phyloP scores from a whole-genome alignment of 2,797 vertebrate species.

The Capromys pilorides region DNA sequence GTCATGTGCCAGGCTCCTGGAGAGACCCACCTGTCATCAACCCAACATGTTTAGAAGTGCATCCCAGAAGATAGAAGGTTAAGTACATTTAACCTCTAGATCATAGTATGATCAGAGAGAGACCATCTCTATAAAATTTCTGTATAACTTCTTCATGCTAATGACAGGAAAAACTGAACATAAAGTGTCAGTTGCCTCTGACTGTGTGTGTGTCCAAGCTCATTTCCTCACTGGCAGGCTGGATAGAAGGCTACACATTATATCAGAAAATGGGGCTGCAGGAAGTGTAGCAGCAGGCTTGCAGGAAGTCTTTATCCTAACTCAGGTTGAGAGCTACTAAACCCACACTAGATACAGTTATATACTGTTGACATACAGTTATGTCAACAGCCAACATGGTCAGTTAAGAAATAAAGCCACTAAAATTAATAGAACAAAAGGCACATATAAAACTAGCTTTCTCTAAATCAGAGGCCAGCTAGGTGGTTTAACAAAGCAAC shows the following conservation, averaged over 20 bases:
- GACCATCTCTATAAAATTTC: background rate
- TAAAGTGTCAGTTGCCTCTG: slow-evolving; percentile 12
- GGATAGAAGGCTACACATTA: accelerated
- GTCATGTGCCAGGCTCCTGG: background rate
- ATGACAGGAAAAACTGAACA: background rate
- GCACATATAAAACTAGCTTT: background rate
- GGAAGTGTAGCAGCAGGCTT: accelerated
- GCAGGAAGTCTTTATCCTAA: background rate
- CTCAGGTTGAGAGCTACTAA: background rate
- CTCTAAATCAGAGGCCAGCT: background rate
- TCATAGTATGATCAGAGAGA: background rate
- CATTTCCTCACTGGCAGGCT: background rate
- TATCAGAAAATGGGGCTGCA: background rate
- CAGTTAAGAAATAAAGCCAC: background rate
- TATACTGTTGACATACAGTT: no score
- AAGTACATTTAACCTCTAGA: background rate
- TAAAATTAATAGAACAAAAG: background rate
- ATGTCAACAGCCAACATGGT: background rate
- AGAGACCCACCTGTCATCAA: background rate
- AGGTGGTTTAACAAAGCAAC: background rate
- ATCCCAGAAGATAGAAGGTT: background rate
- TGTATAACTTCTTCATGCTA: background rate
- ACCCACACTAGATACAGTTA: no score
- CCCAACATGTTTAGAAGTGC: background rate
- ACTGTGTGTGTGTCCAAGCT: background rate